Evolutionary conservation across 2,797 vertebrate genomes (phyloP), one percentile per base, ranked within the genome.

Genomic region (Premnoplex brunnescens): DNA sequence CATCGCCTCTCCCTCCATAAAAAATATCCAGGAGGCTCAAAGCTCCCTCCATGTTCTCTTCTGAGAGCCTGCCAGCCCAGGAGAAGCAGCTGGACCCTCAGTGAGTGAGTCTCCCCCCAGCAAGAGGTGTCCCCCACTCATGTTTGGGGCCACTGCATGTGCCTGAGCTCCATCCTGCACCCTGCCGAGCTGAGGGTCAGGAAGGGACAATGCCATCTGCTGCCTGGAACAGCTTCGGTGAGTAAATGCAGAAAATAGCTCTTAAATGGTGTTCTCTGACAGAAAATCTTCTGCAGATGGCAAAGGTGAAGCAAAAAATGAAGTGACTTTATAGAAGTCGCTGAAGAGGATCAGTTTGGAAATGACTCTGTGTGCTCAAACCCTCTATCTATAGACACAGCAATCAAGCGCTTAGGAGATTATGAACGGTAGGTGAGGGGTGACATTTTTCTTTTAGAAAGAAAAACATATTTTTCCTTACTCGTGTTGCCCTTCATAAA

Each of bases 381-480:
- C n/a, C 51, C 56, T 75, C 52, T 89, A 63, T 63, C 74, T 81
- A 56, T 23, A 91, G 51, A 66, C 28, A 43, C 6, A 84, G 74
- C 80, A 97, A 95, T 90, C 85, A 88, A 91, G 37, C 62, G 36
- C 39, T 91, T 78, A 51, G 24, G 69, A 85, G 79, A 91, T 86
- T 55, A 68, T 48, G 58, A 91, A 90, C 49, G 39, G 48, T 37
- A 63, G 76, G 77, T 63, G 63, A 91, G 56, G 54, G 51, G 23
- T 82, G 59, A 79, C 59, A 83, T 74, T 91, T 90, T 72, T 77
- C 67, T 87, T 90, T 87, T 4, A 39, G 59, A 84, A 91, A 83
- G 43, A 44, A 85, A 91, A 79, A 2, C 14, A 10, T n/a, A 7
- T 24, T 84, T 80, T 88, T 56, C 56, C 39, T 77, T 88, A 51